These are phyloP conservation scores for Oedothorax gibbosus DNA, from an alignment of 1,140 invertebrate genomes.

Conservation along the genomic window DNA sequence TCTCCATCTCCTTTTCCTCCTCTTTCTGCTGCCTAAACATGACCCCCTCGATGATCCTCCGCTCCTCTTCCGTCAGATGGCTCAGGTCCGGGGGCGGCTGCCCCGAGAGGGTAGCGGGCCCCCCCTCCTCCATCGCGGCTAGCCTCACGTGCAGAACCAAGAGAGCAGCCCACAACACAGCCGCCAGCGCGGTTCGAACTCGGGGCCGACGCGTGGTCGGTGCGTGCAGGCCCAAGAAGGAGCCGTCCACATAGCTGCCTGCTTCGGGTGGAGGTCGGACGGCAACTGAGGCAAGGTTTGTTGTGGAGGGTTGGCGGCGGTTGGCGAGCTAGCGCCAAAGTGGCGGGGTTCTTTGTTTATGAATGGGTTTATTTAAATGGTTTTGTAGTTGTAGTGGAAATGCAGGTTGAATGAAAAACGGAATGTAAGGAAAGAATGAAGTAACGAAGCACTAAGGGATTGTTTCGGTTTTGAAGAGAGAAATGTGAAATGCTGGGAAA, in stretches of 20 bases:
- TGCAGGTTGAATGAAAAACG: too few species aligned
- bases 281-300: slow-evolving; percentile 10
- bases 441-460: too few species aligned
- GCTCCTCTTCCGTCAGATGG: slow-evolving; percentile 96
- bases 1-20: slow-evolving; percentile 94
- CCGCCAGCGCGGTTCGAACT: slow-evolving; percentile 39
- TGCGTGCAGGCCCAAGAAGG: not conserved
- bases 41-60: slow-evolving; percentile 96
- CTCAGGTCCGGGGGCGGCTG: slow-evolving; percentile 85
- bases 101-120: slow-evolving; percentile 31
- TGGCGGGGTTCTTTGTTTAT: too few species aligned
- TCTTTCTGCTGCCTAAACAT: slow-evolving; percentile 96
- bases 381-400: too few species aligned
- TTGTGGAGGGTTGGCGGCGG: slow-evolving; percentile 37
- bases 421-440: too few species aligned
- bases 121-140: slow-evolving; percentile 25
- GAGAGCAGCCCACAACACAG: slow-evolving; percentile 25
- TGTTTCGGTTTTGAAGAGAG: too few species aligned
- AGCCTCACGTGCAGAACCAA: slow-evolving; percentile 30
- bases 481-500: too few species aligned
- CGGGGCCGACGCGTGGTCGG: not conserved
- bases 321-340: too few species aligned
- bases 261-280: not conserved
- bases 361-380: too few species aligned
- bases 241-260: too few species aligned